Evolutionary conservation across 1,140 invertebrate species (phyloP).

Genomic region (Sycophaga agraensis): DNA sequence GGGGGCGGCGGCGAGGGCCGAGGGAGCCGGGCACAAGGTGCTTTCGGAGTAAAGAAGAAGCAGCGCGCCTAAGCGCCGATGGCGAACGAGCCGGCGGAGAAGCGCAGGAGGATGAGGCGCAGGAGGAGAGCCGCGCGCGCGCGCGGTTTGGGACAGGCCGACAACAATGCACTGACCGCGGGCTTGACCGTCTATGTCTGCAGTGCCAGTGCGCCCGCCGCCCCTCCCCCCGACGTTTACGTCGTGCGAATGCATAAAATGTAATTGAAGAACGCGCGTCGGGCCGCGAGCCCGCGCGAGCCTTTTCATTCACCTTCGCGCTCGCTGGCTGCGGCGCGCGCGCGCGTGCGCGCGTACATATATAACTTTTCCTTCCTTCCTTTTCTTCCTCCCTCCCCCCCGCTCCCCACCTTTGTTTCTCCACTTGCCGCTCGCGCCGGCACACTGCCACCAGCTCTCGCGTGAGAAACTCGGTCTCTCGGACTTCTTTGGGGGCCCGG

Average conservation of each 20-base stretch:
- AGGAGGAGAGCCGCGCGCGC: too few species aligned
- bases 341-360: too few species aligned
- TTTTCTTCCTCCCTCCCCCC: constrained; percentile 4
- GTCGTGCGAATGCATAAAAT: constrained; percentile 30
- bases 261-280: constrained; percentile 24
- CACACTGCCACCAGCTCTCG: too few species aligned
- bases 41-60: constrained; percentile 6
- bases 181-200: neutral
- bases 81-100: constrained; percentile 1
- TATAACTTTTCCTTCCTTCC: constrained; percentile 7
- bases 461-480: constrained; percentile 26
- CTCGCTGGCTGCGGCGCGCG: neutral
- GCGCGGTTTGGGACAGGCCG: constrained; percentile 10
- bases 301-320: constrained; percentile 22
- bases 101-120: too few species aligned
- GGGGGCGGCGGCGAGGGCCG: neutral
- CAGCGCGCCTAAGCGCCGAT: constrained; percentile 11
- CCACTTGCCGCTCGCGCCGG: too few species aligned
- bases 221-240: constrained; percentile 24
- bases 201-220: too few species aligned
- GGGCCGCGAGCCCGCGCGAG: neutral
- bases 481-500: too few species aligned
- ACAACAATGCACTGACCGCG: constrained; percentile 15
- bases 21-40: constrained; percentile 5
- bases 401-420: too few species aligned